phyloP scores from a whole-genome alignment of 2,888 invertebrate species.

The Bugula neritina region DNA sequence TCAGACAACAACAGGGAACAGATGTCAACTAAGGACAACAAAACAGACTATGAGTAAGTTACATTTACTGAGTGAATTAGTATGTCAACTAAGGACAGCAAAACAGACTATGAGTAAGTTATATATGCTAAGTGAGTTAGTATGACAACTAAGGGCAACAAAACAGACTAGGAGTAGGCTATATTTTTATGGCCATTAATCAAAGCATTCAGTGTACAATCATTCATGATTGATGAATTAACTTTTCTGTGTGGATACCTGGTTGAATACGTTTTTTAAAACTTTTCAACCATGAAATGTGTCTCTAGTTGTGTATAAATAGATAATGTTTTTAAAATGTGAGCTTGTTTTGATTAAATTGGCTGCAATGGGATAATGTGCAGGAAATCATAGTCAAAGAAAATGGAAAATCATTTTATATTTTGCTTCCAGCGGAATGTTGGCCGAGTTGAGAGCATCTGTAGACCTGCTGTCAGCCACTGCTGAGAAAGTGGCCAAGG shows the following conservation, averaged over 20 bases:
- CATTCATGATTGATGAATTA: no score
- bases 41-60: conserved; percentile 83
- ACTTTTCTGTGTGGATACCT: no score
- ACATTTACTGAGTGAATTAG: not conserved
- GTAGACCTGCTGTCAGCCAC: not conserved
- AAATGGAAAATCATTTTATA: no score
- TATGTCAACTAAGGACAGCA: conserved; percentile 73
- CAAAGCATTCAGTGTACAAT: no score
- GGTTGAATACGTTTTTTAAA: no score
- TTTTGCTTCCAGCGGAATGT: not conserved
- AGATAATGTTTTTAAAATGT: no score
- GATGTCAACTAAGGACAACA: conserved; percentile 73
- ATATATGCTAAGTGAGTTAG: not conserved
- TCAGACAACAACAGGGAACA: conserved; percentile 63
- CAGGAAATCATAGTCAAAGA: no score
- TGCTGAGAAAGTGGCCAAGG: conserved; percentile 13
- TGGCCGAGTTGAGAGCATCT: not conserved
- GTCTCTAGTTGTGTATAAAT: no score
- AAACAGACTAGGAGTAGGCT: conserved; percentile 83
- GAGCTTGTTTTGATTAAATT: no score
- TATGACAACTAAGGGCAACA: conserved; percentile 73
- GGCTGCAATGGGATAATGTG: no score
- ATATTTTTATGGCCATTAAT: no score
- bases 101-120: conserved; percentile 83
- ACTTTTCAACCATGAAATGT: no score